A percentile compares a stretch with the other conserved stretches of the same genome.
These are phyloP conservation scores for Hypolimnas misippus DNA, from an alignment of 2,888 invertebrate species.

Conservation along the genomic window DNA sequence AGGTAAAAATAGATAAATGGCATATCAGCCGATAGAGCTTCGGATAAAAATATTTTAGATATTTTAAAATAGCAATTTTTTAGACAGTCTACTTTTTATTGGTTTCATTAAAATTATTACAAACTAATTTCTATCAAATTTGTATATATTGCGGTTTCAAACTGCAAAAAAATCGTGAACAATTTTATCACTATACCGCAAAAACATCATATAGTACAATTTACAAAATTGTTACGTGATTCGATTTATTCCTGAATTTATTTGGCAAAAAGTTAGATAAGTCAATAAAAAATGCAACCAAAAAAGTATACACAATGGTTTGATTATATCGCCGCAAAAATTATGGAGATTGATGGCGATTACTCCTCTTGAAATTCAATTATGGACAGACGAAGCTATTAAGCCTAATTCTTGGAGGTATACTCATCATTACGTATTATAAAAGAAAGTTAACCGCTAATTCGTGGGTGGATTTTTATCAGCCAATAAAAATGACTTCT, in stretches of 20 bases:
- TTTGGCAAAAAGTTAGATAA: conserved; percentile 62
- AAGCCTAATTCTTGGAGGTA: not conserved
- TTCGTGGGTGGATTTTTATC: not conserved
- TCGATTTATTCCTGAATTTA: conserved; percentile 68
- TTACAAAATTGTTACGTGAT: conserved; percentile 66
- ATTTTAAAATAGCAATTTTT: too few relatives aligned
- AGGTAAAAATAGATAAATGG: too few relatives aligned
- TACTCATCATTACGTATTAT: conserved; percentile 7
- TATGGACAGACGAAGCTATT: conserved; percentile 1
- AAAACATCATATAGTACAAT: not conserved
- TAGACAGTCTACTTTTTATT: too few relatives aligned
- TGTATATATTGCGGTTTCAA: not conserved
- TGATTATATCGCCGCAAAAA: conserved; percentile 55
- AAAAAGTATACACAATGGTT: conserved; percentile 66
- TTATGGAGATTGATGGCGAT: conserved; percentile 45
- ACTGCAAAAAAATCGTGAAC: not conserved
- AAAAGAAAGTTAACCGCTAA: not conserved
- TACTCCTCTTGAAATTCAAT: conserved; percentile 22
- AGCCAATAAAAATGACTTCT: not conserved
- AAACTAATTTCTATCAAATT: not conserved
- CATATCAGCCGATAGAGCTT: too few relatives aligned
- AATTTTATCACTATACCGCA: not conserved
- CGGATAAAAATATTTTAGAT: too few relatives aligned
- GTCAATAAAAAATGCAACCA: conserved; percentile 60
- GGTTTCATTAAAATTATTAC: too few relatives aligned